Percentiles rank a stretch among this genome's conserved stretches.
Evolutionary conservation across 2,113 vertebrate genomes (phyloP).

Genomic region (Pristiophorus japonicus): DNA sequence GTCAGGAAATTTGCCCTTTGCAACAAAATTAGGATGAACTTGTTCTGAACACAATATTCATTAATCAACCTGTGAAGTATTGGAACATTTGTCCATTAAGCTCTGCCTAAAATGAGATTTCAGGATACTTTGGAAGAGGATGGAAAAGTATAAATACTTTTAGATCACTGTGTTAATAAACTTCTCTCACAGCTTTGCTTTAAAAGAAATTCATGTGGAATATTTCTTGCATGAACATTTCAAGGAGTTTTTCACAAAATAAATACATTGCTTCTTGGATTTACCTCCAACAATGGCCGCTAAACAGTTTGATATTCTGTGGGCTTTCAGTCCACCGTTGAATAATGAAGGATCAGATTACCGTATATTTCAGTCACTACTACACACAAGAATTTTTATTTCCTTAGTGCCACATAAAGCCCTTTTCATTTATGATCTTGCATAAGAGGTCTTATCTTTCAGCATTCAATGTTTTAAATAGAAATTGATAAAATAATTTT

Average conservation of each 20-base stretch:
- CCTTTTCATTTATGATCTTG: constrained; percentile 20
- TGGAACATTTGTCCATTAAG: not conserved
- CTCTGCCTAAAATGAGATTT: not conserved
- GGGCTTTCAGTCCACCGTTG: not conserved
- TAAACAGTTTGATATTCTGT: not conserved
- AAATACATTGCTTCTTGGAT: constrained; percentile 20
- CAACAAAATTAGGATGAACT: not conserved
- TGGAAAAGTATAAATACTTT: not conserved
- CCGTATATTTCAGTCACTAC: not conserved
- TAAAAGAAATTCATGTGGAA: not conserved
- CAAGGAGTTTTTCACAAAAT: not conserved
- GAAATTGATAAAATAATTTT: not conserved
- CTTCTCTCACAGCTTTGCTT: not conserved
- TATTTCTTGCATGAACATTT: not conserved
- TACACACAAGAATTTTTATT: constrained; percentile 9
- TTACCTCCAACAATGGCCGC: not conserved
- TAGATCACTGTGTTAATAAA: not conserved
- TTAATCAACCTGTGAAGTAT: not conserved
- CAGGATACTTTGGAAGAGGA: not conserved
- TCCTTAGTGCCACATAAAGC: not conserved
- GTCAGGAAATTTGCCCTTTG: not conserved
- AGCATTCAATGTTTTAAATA: constrained; percentile 20
- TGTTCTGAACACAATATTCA: not conserved
- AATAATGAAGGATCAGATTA: constrained; percentile 3
- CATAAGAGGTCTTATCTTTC: not conserved